A percentile compares a stretch with the other conserved stretches of the same genome.
Conservation (phyloP, 2,113 vertebrate species). For the Protobothrops flavoviridis region DNA sequence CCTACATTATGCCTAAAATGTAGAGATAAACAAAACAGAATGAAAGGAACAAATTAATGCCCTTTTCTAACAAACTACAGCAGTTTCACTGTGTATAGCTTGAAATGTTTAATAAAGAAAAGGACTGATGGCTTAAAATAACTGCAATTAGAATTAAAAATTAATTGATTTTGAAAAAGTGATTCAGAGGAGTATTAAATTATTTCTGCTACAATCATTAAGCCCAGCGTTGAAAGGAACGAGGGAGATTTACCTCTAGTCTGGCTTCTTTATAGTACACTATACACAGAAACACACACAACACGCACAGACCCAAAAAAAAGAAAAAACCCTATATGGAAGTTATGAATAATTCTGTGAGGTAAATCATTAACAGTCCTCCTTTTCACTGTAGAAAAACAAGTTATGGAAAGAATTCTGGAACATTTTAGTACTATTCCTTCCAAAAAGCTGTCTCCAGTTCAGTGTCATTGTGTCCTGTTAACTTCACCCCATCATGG, state of each 20-base stretch:
- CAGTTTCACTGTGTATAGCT: conserved; percentile 51
- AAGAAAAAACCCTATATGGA: conserved; percentile 17
- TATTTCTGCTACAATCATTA: conserved; percentile 63
- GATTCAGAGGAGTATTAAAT: conserved; percentile 71
- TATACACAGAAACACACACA: background rate
- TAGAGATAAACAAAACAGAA: conserved; percentile 1
- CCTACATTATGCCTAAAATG: background rate
- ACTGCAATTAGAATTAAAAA: conserved; percentile 68
- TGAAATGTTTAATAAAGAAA: conserved; percentile 66
- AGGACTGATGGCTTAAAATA: conserved; percentile 65
- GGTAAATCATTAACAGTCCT: conserved; percentile 20
- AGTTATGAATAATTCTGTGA: conserved; percentile 41
- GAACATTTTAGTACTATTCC: background rate
- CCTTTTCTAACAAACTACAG: conserved; percentile 45
- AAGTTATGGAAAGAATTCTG: background rate
- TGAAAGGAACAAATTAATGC: conserved; percentile 9
- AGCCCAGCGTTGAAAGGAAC: conserved; percentile 52
- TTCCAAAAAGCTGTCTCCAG: background rate
- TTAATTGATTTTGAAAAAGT: conserved; percentile 69
- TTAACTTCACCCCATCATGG: background rate
- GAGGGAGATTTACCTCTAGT: conserved; percentile 40
- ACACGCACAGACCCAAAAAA: background rate
- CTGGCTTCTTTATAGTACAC: conserved; percentile 49
- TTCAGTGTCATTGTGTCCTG: background rate
- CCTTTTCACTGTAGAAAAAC: conserved; percentile 16